These are phyloP conservation scores for Sus scrofa DNA, from an alignment of 2,113 vertebrate species.

Conservation along the genomic window T2T-Sscrofa CM000829.6:59996001-59996500, in stretches of 20 bases:
- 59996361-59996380: neutral
- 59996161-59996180: neutral
- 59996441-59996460: too few species aligned
- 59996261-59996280: neutral
- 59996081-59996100: neutral
- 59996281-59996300: neutral
- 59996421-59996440: neutral
- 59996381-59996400: neutral
- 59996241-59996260: rapidly evolving
- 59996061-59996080: neutral
- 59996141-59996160: neutral
- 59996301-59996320: neutral
- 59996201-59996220: neutral
- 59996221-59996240: neutral
- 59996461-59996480: neutral
- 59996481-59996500: neutral
- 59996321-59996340: neutral
- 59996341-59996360: neutral
- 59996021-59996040: neutral
- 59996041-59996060: neutral
- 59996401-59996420: neutral
- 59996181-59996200: rapidly evolving
- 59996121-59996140: neutral
- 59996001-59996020: neutral
- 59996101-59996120: neutral